Base-by-base conservation (phyloP, 2,113 vertebrate species). In the Amblyopsis rosae region DNA sequence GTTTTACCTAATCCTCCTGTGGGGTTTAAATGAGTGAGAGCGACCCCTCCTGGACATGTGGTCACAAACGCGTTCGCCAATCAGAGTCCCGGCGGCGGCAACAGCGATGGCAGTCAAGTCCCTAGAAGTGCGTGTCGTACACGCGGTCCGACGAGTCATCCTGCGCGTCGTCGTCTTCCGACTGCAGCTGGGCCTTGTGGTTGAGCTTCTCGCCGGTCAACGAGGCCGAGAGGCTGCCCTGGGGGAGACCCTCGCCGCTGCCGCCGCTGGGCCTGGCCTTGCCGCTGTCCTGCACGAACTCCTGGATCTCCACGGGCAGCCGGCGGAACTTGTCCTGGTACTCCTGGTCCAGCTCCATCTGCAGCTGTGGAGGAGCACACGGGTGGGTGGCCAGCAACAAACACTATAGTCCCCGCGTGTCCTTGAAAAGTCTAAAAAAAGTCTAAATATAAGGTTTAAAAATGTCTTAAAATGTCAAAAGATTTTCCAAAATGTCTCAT, bases 291-390 rank as follows among this genome's bases (percentile, higher is more conserved):
- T 98, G 98, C 59, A 99, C 96, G 3, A 99, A 98, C 86, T 98
- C 98, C 89, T 98, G 92, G 88, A 99, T 98, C 92, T 99, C 97
- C 90, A 96, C 91, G 26, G 98, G 98, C 65, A 99, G 93, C 88
- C 98, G 93, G 72, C 95, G 95, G 82, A 99, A 99, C 86, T 98
- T 98, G 93, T 98, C 98, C 92, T 98, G 97, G 81, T 98, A 98
- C 77, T 99, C 97, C 87, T 98, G 96, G 86, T 98, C 97, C 83
- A 99, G 92, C 76, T 98, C 95, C 69, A 85, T 93, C 94, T 98
- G 96, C 53, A 98, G 93, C 97, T 98, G 87, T 59, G 77, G 82
- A 81, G 9, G 78, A 35, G 70, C 26, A 80, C 5, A 55, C 6
- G 15, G 13, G 11, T 64, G 32, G 68, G 5, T 6, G 0, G 10